These are phyloP conservation scores for Tolmerus cingulatus DNA, from an alignment of 2,888 invertebrate species.

Conservation along the genomic window DNA sequence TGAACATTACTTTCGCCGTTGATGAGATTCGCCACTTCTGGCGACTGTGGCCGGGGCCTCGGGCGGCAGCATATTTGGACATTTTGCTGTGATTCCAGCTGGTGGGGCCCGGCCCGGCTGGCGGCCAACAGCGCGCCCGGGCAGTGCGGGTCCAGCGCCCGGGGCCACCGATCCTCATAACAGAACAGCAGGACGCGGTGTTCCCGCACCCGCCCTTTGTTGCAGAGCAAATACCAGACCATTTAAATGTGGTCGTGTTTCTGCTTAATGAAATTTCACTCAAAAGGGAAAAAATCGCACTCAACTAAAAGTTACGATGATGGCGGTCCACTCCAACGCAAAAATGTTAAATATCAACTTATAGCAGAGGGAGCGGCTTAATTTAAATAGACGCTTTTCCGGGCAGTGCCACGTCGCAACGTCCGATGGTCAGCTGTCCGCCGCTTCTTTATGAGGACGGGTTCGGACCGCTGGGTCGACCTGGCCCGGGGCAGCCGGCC, in stretches of 20 bases:
- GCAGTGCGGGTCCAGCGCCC: background rate
- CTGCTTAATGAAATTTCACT: conserved; percentile 22
- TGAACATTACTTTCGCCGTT: conserved; percentile 17
- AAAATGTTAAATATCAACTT: conserved; percentile 31
- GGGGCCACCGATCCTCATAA: background rate
- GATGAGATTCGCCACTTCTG: conserved; percentile 32
- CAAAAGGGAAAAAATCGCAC: conserved; percentile 26
- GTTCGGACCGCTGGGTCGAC: background rate
- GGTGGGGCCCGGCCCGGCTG: background rate
- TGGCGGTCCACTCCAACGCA: background rate
- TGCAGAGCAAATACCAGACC: background rate
- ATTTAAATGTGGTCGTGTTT: conserved; percentile 25
- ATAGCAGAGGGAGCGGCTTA: background rate
- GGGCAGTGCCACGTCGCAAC: background rate
- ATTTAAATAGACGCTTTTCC: background rate
- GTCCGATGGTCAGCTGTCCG: background rate
- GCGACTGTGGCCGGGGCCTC: background rate
- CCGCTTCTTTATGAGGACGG: background rate
- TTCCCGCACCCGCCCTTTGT: background rate
- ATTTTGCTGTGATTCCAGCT: conserved; percentile 9
- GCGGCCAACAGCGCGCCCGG: background rate
- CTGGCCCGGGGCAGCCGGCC: background rate
- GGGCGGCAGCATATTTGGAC: background rate
- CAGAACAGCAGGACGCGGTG: background rate
- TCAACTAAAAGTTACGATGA: background rate